These are phyloP conservation scores for Mustela lutreola DNA, from an alignment of 2,113 vertebrate genomes.

Conservation along the genomic window DNA sequence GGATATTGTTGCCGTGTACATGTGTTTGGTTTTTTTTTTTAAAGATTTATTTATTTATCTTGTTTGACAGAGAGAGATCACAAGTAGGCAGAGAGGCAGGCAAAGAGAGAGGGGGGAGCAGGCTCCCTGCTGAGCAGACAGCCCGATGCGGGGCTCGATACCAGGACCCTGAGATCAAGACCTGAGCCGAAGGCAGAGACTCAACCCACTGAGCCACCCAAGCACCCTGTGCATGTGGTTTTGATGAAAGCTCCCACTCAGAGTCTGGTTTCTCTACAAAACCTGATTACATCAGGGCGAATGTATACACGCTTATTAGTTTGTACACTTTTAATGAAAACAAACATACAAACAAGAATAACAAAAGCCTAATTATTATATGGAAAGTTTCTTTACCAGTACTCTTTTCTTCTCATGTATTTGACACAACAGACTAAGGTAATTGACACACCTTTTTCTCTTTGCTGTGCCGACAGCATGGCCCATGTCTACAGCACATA, in stretches of 20 bases:
- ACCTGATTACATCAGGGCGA: neutral
- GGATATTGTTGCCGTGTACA: neutral
- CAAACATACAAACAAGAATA: neutral
- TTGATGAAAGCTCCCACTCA: neutral
- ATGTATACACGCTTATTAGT: neutral
- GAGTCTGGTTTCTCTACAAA: neutral
- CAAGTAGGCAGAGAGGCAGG: no score
- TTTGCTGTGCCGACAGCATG: neutral
- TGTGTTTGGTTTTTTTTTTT: neutral
- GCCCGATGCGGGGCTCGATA: accelerated
- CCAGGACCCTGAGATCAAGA: no score
- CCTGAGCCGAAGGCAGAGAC: no score
- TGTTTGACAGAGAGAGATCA: no score
- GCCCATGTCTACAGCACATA: neutral
- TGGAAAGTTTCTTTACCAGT: neutral
- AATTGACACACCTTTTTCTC: neutral
- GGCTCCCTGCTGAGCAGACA: no score
- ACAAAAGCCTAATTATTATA: neutral
- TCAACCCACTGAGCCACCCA: no score
- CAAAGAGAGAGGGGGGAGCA: no score
- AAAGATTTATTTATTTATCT: no score
- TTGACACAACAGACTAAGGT: neutral
- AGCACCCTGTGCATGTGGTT: neutral
- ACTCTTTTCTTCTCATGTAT: neutral
- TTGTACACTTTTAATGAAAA: neutral